Percentiles rank a stretch among this genome's conserved stretches.
Evolutionary conservation across 1,140 invertebrate genomes (phyloP).

Genomic region (Lordiphosa collinella): DNA sequence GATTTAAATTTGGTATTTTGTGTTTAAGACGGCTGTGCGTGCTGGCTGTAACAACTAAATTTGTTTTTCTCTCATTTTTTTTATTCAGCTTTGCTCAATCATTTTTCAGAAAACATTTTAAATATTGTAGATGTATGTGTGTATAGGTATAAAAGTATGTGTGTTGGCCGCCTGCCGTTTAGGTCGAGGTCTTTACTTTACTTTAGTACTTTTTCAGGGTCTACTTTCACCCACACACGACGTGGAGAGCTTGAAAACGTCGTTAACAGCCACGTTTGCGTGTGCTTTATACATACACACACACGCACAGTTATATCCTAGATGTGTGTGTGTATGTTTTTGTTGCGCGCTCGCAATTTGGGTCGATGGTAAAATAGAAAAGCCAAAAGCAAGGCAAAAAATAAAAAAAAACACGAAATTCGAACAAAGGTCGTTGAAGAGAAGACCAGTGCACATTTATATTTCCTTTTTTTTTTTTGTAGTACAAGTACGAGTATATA

Average conservation of each 20-base stretch:
- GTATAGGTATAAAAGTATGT: constrained; percentile 7
- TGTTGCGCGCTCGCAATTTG: constrained; percentile 71
- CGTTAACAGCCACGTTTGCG: constrained; percentile 75
- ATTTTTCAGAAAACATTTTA: constrained; percentile 38
- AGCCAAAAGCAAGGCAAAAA: constrained; percentile 68
- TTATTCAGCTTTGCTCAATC: constrained; percentile 45
- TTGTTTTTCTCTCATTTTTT: constrained; percentile 5
- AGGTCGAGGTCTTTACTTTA: constrained; percentile 64
- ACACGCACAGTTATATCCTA: constrained; percentile 32
- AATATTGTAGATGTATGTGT: constrained; percentile 16
- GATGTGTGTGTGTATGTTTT: constrained; percentile 38
- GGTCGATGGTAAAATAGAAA: constrained; percentile 77
- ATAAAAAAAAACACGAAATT: constrained; percentile 42
- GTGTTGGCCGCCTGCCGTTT: constrained; percentile 70
- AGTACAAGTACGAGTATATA: constrained; percentile 18
- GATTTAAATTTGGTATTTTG: constrained; percentile 70
- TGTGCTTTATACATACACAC: constrained; percentile 35
- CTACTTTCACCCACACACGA: constrained; percentile 24
- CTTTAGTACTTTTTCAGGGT: constrained; percentile 43
- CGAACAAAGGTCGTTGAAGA: constrained; percentile 67
- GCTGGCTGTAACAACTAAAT: constrained; percentile 1
- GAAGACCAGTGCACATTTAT: constrained; percentile 66
- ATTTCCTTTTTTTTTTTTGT: no score
- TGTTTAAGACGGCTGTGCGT: constrained; percentile 48
- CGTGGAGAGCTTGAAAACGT: constrained; percentile 53